These are phyloP conservation scores for Rissa tridactyla DNA, from an alignment of 2,113 vertebrate species.

Conservation along the genomic window DNA sequence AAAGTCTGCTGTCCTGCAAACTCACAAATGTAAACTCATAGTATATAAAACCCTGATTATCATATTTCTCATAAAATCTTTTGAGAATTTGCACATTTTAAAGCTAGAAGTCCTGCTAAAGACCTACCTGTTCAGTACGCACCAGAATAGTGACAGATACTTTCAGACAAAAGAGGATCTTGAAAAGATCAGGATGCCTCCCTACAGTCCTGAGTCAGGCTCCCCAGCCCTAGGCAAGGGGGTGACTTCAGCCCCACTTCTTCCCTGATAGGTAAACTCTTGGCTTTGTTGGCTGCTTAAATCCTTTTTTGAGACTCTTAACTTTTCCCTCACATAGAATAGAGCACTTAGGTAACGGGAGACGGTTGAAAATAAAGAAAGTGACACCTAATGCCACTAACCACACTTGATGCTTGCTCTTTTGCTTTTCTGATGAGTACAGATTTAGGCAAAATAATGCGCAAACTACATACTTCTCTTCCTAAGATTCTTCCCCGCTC, in stretches of 20 bases:
- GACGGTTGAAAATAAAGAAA: neutral
- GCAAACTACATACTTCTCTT: neutral
- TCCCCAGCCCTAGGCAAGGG: neutral
- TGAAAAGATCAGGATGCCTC: neutral
- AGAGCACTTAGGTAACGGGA: neutral
- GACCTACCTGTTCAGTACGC: neutral
- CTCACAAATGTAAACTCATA: neutral
- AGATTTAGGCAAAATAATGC: neutral
- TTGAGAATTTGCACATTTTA: neutral
- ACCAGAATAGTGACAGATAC: neutral
- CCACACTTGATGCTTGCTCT: neutral
- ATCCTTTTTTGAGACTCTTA: neutral
- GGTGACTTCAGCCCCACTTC: neutral
- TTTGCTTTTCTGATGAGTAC: neutral
- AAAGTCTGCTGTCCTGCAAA: neutral
- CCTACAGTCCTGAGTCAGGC: neutral
- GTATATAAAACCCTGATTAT: neutral
- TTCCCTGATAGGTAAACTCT: neutral
- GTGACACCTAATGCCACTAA: neutral
- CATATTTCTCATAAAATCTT: neutral
- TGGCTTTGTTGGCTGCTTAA: neutral
- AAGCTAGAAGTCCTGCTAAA: neutral
- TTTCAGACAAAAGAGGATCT: neutral
- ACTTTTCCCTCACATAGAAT: neutral
- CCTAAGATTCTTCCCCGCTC: neutral